phyloP scores from a whole-genome alignment of 2,888 invertebrate genomes.

The Macroteleia sp. region DNA sequence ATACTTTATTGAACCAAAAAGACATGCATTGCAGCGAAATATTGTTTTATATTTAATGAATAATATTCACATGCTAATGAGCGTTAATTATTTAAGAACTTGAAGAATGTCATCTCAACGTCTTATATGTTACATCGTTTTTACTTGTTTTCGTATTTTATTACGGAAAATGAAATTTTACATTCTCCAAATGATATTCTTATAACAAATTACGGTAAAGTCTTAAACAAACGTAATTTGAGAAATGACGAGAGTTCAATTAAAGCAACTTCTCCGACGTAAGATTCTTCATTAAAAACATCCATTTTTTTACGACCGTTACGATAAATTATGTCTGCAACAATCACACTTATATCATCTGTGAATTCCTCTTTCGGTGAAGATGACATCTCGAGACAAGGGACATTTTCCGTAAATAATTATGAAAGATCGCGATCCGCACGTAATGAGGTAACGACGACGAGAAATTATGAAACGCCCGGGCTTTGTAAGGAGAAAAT shows the following conservation, averaged over 20 bases:
- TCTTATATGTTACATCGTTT: too few species aligned
- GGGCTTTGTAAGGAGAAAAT: conserved; percentile 18
- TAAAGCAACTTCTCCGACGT: conserved; percentile 10
- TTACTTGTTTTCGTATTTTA: too few species aligned
- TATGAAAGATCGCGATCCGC: conserved; percentile 42
- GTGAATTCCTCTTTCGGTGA: conserved; percentile 14
- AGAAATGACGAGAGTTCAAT: not conserved
- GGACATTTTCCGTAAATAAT: conserved; percentile 46
- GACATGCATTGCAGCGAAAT: too few species aligned
- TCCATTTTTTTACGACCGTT: conserved; percentile 4
- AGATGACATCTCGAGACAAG: conserved; percentile 34
- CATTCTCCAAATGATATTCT: too few species aligned
- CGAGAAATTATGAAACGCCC: conserved; percentile 23
- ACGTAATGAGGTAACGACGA: conserved; percentile 45
- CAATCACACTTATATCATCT: conserved; percentile 25
- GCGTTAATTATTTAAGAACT: too few species aligned
- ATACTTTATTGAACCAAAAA: too few species aligned
- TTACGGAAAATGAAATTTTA: too few species aligned
- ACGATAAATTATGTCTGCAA: conserved; percentile 30
- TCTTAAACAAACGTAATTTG: not conserved
- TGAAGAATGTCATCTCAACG: too few species aligned
- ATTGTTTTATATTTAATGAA: too few species aligned
- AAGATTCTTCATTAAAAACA: conserved; percentile 17
- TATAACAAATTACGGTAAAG: too few species aligned
- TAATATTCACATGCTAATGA: too few species aligned